Percentiles rank a stretch among this genome's conserved stretches.
phyloP scores from a whole-genome alignment of 2,113 vertebrate species.

The Ellobius talpinus region DNA sequence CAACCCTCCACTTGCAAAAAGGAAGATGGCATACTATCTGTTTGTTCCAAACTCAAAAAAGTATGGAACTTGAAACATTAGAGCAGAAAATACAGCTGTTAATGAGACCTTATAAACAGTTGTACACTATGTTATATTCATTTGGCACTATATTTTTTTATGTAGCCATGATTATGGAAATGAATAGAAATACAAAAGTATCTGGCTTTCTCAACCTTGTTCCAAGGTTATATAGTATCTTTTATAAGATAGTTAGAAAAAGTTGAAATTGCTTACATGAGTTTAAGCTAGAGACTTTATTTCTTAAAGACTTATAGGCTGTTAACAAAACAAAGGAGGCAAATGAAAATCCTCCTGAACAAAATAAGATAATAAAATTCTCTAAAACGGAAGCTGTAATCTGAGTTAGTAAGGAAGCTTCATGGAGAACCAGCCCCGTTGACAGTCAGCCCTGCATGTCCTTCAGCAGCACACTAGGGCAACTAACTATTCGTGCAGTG shows the following conservation, averaged over 20 bases:
- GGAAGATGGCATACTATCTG: background rate
- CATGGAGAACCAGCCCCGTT: background rate
- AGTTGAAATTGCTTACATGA: conserved; percentile 56
- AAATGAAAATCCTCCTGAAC: background rate
- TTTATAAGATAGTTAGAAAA: conserved; percentile 26
- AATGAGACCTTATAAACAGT: background rate
- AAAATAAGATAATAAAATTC: background rate
- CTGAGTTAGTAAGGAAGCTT: background rate
- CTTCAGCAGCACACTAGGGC: background rate
- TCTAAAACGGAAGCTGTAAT: background rate
- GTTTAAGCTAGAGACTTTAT: background rate
- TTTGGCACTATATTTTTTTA: background rate
- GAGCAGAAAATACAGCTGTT: background rate
- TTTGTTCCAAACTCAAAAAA: background rate
- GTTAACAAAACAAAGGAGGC: background rate
- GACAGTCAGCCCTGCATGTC: background rate
- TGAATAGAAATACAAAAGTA: conserved; percentile 53
- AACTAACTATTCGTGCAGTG: too few species aligned
- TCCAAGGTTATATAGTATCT: conserved; percentile 15
- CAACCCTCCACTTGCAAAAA: background rate
- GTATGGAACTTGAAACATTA: background rate
- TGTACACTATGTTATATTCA: background rate
- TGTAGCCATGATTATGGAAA: conserved; percentile 14
- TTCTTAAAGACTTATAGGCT: conserved; percentile 3
- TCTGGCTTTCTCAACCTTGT: conserved; percentile 26